Conservation (phyloP, 2,797 vertebrate species). For the Cheirogaleus major region DNA sequence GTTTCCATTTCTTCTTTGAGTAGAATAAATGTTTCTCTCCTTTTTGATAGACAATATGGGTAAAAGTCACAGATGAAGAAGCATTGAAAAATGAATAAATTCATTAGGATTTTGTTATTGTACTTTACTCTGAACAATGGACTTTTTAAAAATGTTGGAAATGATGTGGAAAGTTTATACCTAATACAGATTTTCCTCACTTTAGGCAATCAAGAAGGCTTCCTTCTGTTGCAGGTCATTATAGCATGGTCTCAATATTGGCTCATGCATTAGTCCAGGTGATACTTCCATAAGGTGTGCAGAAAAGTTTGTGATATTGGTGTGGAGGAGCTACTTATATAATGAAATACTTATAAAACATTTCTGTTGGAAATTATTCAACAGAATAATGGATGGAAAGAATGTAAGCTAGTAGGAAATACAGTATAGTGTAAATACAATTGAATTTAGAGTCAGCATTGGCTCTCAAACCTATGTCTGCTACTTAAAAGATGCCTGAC, state of each 20-base stretch:
- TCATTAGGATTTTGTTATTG: not conserved
- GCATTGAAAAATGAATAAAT: not conserved
- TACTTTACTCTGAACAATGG: not conserved
- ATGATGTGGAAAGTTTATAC: not conserved
- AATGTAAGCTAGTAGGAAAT: not conserved
- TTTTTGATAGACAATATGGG: not conserved
- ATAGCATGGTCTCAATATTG: not conserved
- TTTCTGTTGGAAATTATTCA: not conserved
- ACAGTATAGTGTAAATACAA: not conserved
- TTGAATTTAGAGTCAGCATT: not conserved
- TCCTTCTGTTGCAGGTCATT: not conserved
- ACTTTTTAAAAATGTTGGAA: not conserved
- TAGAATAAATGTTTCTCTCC: not conserved
- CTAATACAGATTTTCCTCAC: not conserved
- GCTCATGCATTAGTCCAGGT: not conserved
- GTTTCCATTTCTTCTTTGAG: not conserved
- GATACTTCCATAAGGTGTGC: not conserved
- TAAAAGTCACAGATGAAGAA: not conserved
- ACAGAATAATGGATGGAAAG: not conserved
- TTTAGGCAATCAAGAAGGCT: not conserved
- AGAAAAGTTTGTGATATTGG: not conserved
- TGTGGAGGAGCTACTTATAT: not conserved
- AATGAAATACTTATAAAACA: constrained; percentile 11
- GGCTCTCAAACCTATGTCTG: not conserved
- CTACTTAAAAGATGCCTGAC: not conserved